phyloP scores from a whole-genome alignment of 2,113 vertebrate genomes.

The Lophura nycthemera region DNA sequence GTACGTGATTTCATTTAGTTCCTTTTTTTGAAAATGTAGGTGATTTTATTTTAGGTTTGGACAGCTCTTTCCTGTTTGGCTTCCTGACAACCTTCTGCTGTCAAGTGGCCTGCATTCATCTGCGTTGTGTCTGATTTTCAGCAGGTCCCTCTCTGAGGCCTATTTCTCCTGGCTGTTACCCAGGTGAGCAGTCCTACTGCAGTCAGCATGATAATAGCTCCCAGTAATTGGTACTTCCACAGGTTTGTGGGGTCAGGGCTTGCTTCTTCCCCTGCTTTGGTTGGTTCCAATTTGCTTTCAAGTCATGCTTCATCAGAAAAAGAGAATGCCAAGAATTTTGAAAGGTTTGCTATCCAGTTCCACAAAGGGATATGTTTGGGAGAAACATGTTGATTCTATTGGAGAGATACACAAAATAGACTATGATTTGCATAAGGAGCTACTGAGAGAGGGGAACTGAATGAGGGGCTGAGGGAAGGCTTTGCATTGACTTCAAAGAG shows the following conservation, averaged over 20 bases:
- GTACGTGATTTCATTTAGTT: background rate
- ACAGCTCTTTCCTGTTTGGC: slow-evolving; percentile 28
- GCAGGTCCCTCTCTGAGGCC: slow-evolving; percentile 23
- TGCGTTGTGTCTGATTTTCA: slow-evolving; percentile 19
- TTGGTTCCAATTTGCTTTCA: background rate
- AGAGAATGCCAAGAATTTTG: slow-evolving; percentile 30
- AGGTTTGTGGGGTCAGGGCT: background rate
- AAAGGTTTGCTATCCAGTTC: slow-evolving; percentile 37
- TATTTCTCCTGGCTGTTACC: background rate
- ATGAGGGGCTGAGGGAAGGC: background rate
- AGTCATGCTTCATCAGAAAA: slow-evolving; percentile 2
- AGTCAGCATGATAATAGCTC: background rate
- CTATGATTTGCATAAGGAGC: slow-evolving; percentile 53
- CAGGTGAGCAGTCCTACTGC: slow-evolving; percentile 41
- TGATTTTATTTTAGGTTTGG: background rate
- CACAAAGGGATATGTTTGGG: slow-evolving; percentile 28
- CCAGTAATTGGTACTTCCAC: slow-evolving; percentile 34
- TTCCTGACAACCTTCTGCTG: slow-evolving; percentile 37
- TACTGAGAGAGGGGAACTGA: slow-evolving; percentile 5
- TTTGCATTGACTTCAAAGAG: slow-evolving; percentile 62
- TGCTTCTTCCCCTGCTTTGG: background rate
- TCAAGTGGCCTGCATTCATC: slow-evolving; percentile 34
- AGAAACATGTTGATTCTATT: slow-evolving; percentile 19
- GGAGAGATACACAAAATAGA: slow-evolving; percentile 10
- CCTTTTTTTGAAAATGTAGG: background rate